Conservation (phyloP, 64 coral and sea anemone species). For the Platygyra sinensis region DNA sequence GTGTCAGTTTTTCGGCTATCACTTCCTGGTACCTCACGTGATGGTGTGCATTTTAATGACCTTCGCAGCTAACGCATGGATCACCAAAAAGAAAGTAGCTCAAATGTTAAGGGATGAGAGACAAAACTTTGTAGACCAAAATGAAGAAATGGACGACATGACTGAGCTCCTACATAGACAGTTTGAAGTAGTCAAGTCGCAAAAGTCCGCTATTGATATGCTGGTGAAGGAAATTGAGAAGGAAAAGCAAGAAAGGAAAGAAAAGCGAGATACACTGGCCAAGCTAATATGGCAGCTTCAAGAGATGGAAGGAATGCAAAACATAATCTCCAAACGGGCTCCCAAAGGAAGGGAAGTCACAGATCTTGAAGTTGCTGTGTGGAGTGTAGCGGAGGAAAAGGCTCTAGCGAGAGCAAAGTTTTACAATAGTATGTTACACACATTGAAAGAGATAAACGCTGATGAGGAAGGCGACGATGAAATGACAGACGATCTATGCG, state of each 20-base stretch:
- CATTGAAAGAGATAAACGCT: conserved; percentile 62
- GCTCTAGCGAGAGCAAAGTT: conserved; percentile 72
- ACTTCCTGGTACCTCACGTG: conserved; percentile 29
- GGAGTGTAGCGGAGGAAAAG: conserved; percentile 60
- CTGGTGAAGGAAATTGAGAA: conserved; percentile 85
- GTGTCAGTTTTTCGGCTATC: conserved; percentile 55
- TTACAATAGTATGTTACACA: conserved; percentile 62
- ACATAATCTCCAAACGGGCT: conserved; percentile 63
- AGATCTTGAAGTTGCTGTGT: conserved; percentile 59
- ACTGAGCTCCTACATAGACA: conserved; percentile 84
- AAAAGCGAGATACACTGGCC: conserved; percentile 71
- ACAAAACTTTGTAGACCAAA: conserved; percentile 68
- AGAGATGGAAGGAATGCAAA: conserved; percentile 86
- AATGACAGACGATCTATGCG: conserved; percentile 51
- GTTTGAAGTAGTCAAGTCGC: conserved; percentile 81
- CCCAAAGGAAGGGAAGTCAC: conserved; percentile 1
- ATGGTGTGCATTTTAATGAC: conserved; percentile 32
- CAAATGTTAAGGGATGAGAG: conserved; percentile 79
- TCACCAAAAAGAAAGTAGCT: conserved; percentile 51
- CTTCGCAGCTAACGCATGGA: conserved; percentile 69
- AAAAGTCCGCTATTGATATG: conserved; percentile 80
- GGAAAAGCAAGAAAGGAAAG: conserved; percentile 74
- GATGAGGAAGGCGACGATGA: conserved; percentile 68
- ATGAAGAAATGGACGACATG: conserved; percentile 81
- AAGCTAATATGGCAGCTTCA: conserved; percentile 85